phyloP scores from a whole-genome alignment of 2,113 vertebrate species.

The Psettodes erumei region DNA sequence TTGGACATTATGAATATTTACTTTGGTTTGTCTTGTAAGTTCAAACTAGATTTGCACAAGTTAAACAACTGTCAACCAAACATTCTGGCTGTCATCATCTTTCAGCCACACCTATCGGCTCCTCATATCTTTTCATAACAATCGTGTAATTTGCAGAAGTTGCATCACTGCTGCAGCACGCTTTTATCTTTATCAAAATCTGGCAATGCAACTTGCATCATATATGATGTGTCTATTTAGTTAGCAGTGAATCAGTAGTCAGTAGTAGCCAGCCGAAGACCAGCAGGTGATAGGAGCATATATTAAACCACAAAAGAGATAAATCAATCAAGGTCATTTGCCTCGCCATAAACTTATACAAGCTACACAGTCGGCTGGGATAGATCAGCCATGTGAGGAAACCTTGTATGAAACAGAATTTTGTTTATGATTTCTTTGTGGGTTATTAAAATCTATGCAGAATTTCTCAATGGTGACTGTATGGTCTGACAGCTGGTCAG shows the following conservation, averaged over 20 bases:
- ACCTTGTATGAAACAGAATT: background rate
- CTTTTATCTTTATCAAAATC: too few relatives aligned
- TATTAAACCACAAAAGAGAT: conserved; percentile 12
- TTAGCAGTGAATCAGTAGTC: too few relatives aligned
- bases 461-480: background rate
- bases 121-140: background rate
- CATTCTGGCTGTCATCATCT: background rate
- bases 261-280: too few relatives aligned
- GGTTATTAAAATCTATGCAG: background rate
- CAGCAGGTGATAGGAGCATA: background rate
- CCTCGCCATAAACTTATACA: background rate
- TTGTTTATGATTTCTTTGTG: background rate
- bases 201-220: too few relatives aligned
- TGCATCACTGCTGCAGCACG: too few relatives aligned
- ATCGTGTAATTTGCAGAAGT: too few relatives aligned
- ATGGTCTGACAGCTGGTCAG: background rate
- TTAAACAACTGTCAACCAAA: background rate
- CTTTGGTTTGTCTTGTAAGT: background rate
- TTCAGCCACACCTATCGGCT: background rate
- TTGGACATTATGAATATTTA: background rate
- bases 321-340: background rate
- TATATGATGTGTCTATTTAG: too few relatives aligned
- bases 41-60: background rate
- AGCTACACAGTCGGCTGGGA: too few relatives aligned
- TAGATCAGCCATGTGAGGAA: background rate